Base-by-base conservation (phyloP, 2,113 vertebrate species). In the Halichoerus grypus region DNA sequence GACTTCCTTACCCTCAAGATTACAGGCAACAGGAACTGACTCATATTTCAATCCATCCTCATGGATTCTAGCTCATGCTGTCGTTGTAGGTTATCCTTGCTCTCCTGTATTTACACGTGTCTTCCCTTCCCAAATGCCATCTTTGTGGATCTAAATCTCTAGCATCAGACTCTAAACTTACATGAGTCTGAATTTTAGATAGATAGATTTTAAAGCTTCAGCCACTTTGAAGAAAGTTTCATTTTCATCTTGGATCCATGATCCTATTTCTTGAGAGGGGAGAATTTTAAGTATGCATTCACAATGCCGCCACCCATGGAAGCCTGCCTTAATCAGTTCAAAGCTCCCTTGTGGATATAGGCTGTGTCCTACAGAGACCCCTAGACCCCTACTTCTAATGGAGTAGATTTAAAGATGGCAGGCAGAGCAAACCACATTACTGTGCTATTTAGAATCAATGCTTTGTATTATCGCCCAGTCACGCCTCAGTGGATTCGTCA, bases 81-180 rank as follows among this genome's bases (percentile, higher is more conserved):
- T 39, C 31, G 12, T 31, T 49, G 36, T 57, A 51, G 65, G 3
- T 65, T 71, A 3, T 59, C 71, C 36, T 55, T 55, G 0, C 8
- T 36, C 0, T 71, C 12, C 28, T 72, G 28, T 55, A 0, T 36
- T 46, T 61, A 36, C 3, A 13, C 4, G 0, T 12, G 18, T 55
- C 80, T 51, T 79, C 33, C 49, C 55, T 86, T 24, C 16, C 39
- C 49, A 57, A 26, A 51, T 19, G 53, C 46, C 31, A 59, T 46
- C 28, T n/a, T 28, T 39, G 15, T 42, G 31, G 31, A 33, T n/a
- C 49, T 18, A 16, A 84, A 71, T 5, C 7, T 57, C 11, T 4
- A 57, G 8, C 19, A n/a, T 31, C 6, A 67, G 46, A 67, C 33
- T n/a, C 31, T 16, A 69, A n/a, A 67, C 85, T 42, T 12, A 33